Evolutionary conservation across 2,888 invertebrate genomes (phyloP), one percentile per base, ranked within the genome.

Genomic region (Sphecodes monilicornis): DNA sequence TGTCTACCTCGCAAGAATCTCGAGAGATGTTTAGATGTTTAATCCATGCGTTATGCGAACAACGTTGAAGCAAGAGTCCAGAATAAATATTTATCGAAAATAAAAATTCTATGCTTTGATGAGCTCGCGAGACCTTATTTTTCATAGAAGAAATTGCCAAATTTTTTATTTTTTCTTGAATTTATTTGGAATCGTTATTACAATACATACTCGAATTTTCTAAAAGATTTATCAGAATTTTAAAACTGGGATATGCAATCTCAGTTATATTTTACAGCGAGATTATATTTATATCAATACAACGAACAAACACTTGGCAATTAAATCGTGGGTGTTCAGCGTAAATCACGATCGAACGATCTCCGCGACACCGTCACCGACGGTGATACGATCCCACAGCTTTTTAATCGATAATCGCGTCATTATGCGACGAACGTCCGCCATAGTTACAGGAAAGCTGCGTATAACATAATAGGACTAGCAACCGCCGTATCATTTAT

Each of bases 401-500:
- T 82, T 86, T 54, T 84, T 85, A 82, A 71, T 74, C 36, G 32
- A 75, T 68, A 76, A 74, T 79, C 85, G 54, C 66, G 69, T 84
- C 79, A 79, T 86, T 78, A 84, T 76, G 57, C 46, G 36, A 22
- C 57, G 72, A 66, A 74, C 76, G 80, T 73, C 60, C 64, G 66
- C 16, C 64, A 64, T 29, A 41, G 41, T 76, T 78, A 78, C 69
- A 50, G 46, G 70, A 32, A 71, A 82, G 60, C 76, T 64, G 76
- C 41, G 72, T 86, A 80, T 29, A 80, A 41, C 69, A 54, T 70
- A 68, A 78, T 76, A 82, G 54, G 76, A 70, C 57, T 41, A 75
- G 43, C 74, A 64, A 57, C 60, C 74, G 29, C 18, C 32, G 60
- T 70, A 83, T 86, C 88, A 89, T 89, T 89, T 89, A 88, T 89